Evolutionary conservation across 2,113 vertebrate genomes (phyloP).

Genomic region (Atrichornis clamosus): DNA sequence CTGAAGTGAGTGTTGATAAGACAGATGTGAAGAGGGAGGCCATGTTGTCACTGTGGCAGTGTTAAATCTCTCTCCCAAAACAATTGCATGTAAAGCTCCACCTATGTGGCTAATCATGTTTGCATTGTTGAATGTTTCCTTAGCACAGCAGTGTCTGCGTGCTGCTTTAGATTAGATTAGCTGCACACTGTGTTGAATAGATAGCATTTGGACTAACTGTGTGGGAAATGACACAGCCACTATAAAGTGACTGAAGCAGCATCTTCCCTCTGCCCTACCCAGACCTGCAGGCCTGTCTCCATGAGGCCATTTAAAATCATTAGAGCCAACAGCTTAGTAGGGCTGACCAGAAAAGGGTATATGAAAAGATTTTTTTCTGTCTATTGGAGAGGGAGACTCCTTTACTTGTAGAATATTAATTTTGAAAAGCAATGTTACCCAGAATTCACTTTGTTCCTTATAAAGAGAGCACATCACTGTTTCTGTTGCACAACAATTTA

Average conservation of each 20-base stretch:
- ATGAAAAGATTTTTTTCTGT: background rate
- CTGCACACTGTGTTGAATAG: constrained; percentile 62
- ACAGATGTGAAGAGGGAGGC: constrained; percentile 34
- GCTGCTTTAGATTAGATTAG: constrained; percentile 68
- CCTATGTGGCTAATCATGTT: constrained; percentile 64
- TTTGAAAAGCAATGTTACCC: background rate
- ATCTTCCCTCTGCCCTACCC: background rate
- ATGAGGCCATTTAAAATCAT: constrained; percentile 13
- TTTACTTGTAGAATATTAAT: background rate
- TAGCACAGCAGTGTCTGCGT: constrained; percentile 37
- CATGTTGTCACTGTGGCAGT: background rate
- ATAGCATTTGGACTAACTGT: constrained; percentile 43
- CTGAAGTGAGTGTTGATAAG: background rate
- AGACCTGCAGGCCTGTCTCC: background rate
- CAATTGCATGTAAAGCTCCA: constrained; percentile 49
- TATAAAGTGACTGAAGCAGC: background rate
- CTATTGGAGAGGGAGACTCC: background rate
- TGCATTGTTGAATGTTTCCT: constrained; percentile 48
- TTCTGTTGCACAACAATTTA: background rate
- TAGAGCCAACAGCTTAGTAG: background rate
- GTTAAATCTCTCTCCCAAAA: constrained; percentile 39
- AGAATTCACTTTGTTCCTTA: background rate
- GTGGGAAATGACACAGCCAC: constrained; percentile 55
- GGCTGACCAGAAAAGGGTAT: background rate
- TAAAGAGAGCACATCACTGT: rapidly evolving